Evolutionary conservation across 1,140 invertebrate genomes (phyloP), one percentile per base, ranked within the genome.

Genomic region (Cotesia typhae): DNA sequence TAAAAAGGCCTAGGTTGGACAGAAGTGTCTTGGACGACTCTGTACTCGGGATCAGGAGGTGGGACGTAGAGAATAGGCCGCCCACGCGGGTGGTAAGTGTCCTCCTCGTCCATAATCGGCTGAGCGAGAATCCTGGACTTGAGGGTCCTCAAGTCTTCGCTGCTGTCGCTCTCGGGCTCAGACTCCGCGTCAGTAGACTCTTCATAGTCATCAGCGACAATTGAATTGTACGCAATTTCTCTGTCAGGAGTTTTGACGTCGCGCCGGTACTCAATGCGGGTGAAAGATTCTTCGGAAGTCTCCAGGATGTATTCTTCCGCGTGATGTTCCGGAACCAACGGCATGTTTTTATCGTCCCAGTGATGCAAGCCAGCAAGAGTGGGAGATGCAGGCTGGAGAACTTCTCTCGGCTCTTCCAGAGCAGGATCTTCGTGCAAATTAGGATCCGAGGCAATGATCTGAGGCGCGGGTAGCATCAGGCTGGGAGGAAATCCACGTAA

Each of bases 41-140:
- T 7, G 67, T 4, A 9, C 37, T 76, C n/a, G 70, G 77, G 37
- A 51, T 76, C 73, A 0, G 64, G 5, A 9, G 80, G 78, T 3
- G 69, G 5, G 0, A 78, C 36, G 10, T 84, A 78, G 0, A 67
- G 70, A 28, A 78, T 53, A 6, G 81, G 76, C 41, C 63, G 79
- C 52, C 83, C 86, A 55, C 89, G 86, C 0, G 92, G 92, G 84
- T 93, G 90, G 80, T 93, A 93, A 0, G 92, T 93, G 52, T 90
- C 89, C 72, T 92, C 90, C 67, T 92, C 90, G 51, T 91, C 88
- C 66, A 83, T 47, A 81, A 88, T 38, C 78, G 87, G 67, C 80
- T 86, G 74, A 73, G 88, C 65, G 51, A 88, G 69, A 4, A 89
- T 82, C 55, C 84, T 87, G 70, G 86, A 88, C 87, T 86, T 91